Conservation (phyloP, 1,140 invertebrate genomes). For the Cardiocondyla obscurior region DNA sequence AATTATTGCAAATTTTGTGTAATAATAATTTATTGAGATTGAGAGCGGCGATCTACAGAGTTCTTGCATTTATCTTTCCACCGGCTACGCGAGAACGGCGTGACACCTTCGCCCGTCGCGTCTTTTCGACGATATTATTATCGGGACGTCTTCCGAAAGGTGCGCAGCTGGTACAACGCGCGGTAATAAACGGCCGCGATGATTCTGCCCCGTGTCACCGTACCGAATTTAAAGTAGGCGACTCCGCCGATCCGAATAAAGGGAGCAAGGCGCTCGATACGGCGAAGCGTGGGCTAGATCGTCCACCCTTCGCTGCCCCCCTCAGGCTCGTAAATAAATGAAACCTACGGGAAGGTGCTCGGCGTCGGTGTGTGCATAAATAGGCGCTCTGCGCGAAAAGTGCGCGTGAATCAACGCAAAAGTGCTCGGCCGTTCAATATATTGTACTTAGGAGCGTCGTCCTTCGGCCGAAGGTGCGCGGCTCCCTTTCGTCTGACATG, state of each 20-base stretch:
- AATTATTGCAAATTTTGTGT: not conserved
- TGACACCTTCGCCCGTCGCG: not conserved
- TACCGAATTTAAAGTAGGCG: constrained; percentile 45
- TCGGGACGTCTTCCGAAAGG: constrained; percentile 53
- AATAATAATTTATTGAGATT: not conserved
- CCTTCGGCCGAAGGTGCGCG: constrained; percentile 25
- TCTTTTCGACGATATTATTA: constrained; percentile 39
- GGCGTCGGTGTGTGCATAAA: constrained; percentile 47
- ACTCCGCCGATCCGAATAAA: constrained; percentile 54
- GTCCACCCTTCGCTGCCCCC: not conserved
- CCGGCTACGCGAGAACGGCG: no score
- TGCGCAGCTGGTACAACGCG: constrained; percentile 28
- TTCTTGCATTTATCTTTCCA: no score
- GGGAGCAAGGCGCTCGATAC: constrained; percentile 51
- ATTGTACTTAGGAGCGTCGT: constrained; percentile 32
- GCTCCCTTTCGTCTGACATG: constrained; percentile 12
- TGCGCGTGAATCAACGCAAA: constrained; percentile 60
- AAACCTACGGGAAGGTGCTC: constrained; percentile 68
- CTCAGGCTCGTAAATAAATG: constrained; percentile 67
- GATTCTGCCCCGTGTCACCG: constrained; percentile 33
- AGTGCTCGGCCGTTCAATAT: constrained; percentile 41
- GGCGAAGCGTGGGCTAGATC: constrained; percentile 67
- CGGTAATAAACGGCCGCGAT: constrained; percentile 43
- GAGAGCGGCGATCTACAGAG: no score
- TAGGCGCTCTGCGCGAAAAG: constrained; percentile 42